Percentiles rank a stretch among this genome's conserved stretches.
phyloP scores from a whole-genome alignment of 2,113 vertebrate genomes.

The Aphyosemion australe region DNA sequence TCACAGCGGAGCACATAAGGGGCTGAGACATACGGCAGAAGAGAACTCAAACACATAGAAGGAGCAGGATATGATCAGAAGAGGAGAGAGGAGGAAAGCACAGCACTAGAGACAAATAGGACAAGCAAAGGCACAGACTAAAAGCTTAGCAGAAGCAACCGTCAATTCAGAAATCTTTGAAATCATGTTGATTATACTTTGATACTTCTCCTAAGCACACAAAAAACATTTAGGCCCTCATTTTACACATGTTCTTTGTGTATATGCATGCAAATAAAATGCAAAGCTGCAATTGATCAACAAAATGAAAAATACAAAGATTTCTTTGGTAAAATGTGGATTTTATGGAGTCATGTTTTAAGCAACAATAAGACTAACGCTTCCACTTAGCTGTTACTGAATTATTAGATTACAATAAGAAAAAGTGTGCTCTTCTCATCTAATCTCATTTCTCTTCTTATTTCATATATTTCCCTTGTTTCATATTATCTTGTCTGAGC shows the following conservation, averaged over 20 bases:
- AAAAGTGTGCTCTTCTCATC: neutral
- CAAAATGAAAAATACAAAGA: too few species aligned
- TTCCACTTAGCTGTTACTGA: too few species aligned
- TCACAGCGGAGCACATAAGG: conserved; percentile 65
- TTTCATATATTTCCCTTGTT: neutral
- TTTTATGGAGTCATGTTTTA: too few species aligned
- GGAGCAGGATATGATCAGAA: conserved; percentile 24
- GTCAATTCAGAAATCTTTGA: conserved; percentile 40
- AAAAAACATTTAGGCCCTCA: conserved; percentile 21
- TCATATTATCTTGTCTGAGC: neutral
- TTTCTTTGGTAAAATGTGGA: too few species aligned
- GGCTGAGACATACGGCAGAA: conserved; percentile 49
- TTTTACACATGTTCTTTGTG: conserved; percentile 10
- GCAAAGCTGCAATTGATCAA: too few species aligned
- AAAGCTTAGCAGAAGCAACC: conserved; percentile 40
- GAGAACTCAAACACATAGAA: conserved; percentile 41
- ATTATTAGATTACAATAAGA: too few species aligned
- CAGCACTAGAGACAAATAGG: conserved; percentile 11
- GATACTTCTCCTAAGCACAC: conserved; percentile 20
- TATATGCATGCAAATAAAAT: neutral
- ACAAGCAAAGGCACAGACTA: conserved; percentile 20
- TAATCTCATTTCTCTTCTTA: neutral
- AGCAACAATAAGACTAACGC: too few species aligned
- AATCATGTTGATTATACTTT: conserved; percentile 16
- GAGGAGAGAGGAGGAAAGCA: neutral